phyloP scores from a whole-genome alignment of 2,797 vertebrate genomes.

The Phoeniculus purpureus region DNA sequence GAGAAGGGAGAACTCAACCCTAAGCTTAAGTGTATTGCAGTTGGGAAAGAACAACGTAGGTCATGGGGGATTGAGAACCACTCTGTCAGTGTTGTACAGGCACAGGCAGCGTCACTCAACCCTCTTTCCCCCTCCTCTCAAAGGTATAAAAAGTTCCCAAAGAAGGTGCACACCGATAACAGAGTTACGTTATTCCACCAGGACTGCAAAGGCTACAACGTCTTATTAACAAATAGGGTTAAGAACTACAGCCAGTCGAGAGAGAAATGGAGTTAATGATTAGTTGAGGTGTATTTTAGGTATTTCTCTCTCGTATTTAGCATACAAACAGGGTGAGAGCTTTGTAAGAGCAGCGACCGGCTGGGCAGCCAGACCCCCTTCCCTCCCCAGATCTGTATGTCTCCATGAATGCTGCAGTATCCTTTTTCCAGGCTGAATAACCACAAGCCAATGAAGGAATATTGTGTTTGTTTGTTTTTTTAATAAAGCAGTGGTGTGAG shows the following conservation, averaged over 20 bases:
- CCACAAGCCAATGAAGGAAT: conserved; percentile 66
- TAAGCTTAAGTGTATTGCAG: background rate
- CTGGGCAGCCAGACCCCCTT: conserved; percentile 8
- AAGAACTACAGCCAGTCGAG: conserved; percentile 60
- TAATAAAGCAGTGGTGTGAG: conserved; percentile 38
- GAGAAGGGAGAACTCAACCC: background rate
- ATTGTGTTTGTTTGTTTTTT: conserved; percentile 59
- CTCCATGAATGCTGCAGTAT: conserved; percentile 72
- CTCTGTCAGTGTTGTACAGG: background rate
- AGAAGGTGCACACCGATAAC: background rate
- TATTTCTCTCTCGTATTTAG: conserved; percentile 44
- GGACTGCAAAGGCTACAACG: conserved; percentile 31
- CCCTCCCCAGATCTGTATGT: conserved; percentile 12
- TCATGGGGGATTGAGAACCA: background rate
- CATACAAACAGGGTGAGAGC: conserved; percentile 36
- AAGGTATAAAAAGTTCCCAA: conserved; percentile 53
- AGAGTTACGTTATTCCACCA: conserved; percentile 15
- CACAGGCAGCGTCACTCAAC: background rate
- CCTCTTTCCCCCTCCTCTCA: background rate
- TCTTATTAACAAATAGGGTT: conserved; percentile 64
- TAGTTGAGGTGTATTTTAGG: conserved; percentile 66
- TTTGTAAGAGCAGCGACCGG: conserved; percentile 18
- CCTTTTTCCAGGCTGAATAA: conserved; percentile 73
- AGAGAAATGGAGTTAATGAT: conserved; percentile 69
- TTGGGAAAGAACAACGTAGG: background rate